These are phyloP conservation scores for Entosphenus tridentatus DNA, from an alignment of 2,113 vertebrate species.

Conservation along the genomic window DNA sequence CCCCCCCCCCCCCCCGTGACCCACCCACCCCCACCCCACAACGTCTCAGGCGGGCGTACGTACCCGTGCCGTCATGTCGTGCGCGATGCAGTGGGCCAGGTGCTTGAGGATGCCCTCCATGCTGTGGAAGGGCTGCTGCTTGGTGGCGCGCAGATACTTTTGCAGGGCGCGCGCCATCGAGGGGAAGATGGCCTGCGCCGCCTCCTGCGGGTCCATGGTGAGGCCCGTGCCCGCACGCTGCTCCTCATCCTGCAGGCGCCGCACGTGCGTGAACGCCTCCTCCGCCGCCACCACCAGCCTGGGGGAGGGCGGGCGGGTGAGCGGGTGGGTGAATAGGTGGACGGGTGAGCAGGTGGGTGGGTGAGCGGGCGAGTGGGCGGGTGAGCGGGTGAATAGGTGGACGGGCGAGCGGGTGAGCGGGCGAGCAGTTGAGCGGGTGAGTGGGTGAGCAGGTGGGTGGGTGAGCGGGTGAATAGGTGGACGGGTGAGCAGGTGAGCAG, in stretches of 20 bases:
- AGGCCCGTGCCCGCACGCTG: conserved; percentile 31
- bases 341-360: too few species aligned
- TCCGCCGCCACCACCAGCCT: conserved; percentile 85
- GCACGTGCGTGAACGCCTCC: conserved; percentile 89
- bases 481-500: too few species aligned
- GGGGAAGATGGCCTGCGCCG: conserved; percentile 80
- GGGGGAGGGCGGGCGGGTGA: background rate
- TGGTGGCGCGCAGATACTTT: conserved; percentile 74
- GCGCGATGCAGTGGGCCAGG: conserved; percentile 90
- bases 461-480: too few species aligned
- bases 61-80: conserved; percentile 91
- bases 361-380: too few species aligned
- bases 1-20: background rate
- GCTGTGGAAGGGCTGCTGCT: conserved; percentile 83
- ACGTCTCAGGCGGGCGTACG: conserved; percentile 12
- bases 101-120: conserved; percentile 98
- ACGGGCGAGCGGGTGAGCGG: too few species aligned
- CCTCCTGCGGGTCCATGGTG: conserved; percentile 67
- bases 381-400: too few species aligned
- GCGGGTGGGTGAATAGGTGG: too few species aligned
- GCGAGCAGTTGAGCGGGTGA: too few species aligned
- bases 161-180: conserved; percentile 96
- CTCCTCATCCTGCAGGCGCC: conserved; percentile 71
- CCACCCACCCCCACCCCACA: background rate
- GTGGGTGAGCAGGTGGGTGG: too few species aligned